Percentiles rank a stretch among this genome's conserved stretches.
phyloP scores from a whole-genome alignment of 2,797 vertebrate genomes.

The Diplodus puntazzo region DNA sequence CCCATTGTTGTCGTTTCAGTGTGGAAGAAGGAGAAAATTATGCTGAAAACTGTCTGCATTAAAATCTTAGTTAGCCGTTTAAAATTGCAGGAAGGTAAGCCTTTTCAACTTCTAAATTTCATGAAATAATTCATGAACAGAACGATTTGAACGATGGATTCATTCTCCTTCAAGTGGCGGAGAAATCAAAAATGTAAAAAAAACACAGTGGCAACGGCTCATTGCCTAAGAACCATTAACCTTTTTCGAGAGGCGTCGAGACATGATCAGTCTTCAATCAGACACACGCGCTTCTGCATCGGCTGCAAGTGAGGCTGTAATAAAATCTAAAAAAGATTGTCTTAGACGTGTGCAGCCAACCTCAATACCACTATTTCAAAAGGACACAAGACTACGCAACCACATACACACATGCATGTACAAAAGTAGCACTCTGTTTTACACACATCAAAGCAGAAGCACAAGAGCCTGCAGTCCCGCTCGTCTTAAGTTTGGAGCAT shows the following conservation, averaged over 20 bases:
- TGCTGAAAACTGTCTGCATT: conserved; percentile 12
- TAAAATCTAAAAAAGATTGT: conserved; percentile 29
- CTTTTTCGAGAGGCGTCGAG: not conserved
- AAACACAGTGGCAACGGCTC: conserved; percentile 6
- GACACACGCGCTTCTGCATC: not conserved
- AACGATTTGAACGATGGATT: conserved; percentile 15
- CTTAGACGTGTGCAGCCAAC: conserved; percentile 26
- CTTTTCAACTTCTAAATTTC: conserved; percentile 28
- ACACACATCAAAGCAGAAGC: conserved; percentile 68
- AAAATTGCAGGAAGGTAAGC: conserved; percentile 1
- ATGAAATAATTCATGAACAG: conserved; percentile 5
- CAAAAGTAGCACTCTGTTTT: conserved; percentile 37
- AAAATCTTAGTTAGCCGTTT: conserved; percentile 11
- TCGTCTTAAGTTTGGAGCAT: conserved; percentile 39
- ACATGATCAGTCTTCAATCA: conserved; percentile 16
- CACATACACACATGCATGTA: conserved; percentile 20
- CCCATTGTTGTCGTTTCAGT: conserved; percentile 7
- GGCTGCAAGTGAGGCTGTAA: conserved; percentile 1
- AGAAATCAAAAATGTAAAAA: conserved; percentile 12
- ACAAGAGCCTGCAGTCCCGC: conserved; percentile 49
- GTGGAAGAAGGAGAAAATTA: not conserved
- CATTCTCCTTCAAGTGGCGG: not conserved
- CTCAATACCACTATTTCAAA: conserved; percentile 44
- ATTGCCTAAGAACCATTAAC: conserved; percentile 5
- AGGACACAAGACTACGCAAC: conserved; percentile 20